Percentiles rank a stretch among this genome's conserved stretches.
phyloP scores from a whole-genome alignment of 2,113 vertebrate species.

The Bagarius yarrelli region DNA sequence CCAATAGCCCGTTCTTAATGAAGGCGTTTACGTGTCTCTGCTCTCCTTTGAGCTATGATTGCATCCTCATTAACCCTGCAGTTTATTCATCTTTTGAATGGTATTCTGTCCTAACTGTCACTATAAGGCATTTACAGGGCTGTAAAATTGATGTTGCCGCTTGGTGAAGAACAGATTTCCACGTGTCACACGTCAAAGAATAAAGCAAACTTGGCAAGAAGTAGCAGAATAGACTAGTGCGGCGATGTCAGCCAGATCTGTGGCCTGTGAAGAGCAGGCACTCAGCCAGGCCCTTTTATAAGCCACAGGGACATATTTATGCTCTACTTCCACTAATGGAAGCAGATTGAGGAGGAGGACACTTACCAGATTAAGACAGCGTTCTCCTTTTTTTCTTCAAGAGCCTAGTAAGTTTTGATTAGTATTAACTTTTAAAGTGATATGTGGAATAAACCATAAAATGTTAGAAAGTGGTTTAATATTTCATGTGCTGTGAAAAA shows the following conservation, averaged over 20 bases:
- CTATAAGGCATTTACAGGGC: conserved; percentile 48
- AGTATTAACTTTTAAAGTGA: conserved; percentile 42
- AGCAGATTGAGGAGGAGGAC: conserved; percentile 51
- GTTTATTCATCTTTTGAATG: conserved; percentile 50
- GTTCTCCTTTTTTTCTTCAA: conserved; percentile 43
- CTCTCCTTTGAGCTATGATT: conserved; percentile 28
- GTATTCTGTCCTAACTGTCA: conserved; percentile 36
- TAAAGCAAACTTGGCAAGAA: conserved; percentile 47
- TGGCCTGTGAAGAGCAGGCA: conserved; percentile 48
- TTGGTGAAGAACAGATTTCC: conserved; percentile 46
- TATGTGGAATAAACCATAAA: conserved; percentile 35
- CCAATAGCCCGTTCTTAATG: conserved; percentile 40
- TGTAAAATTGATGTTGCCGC: conserved; percentile 47
- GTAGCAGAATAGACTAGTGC: conserved; percentile 40
- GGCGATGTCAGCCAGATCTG: conserved; percentile 41
- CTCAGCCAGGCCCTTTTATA: conserved; percentile 54
- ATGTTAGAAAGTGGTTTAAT: conserved; percentile 5
- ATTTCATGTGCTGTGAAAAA: conserved; percentile 5
- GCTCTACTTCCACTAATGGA: conserved; percentile 55
- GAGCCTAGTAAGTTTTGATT: conserved; percentile 26
- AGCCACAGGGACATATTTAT: conserved; percentile 54
- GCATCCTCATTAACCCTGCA: conserved; percentile 27
- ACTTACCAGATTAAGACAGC: conserved; percentile 52
- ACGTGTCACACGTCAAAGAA: conserved; percentile 53
- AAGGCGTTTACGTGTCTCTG: conserved; percentile 10